Conservation (phyloP, 1,140 invertebrate genomes). For the Cydia strobilella region DNA sequence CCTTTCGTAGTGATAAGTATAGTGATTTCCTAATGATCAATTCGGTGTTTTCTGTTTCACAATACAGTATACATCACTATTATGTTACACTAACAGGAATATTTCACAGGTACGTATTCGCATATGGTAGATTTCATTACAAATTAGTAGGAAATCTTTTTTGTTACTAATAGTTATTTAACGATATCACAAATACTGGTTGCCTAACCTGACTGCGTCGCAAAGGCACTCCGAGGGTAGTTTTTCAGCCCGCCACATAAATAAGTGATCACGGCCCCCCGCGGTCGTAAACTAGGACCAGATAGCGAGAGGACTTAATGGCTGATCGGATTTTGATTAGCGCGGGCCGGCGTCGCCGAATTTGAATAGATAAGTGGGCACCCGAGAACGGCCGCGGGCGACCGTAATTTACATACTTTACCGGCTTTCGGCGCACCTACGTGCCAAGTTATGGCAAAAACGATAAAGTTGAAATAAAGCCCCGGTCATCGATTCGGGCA, state of each 20-base stretch:
- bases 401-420: slow-evolving; percentile 79
- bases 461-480: slow-evolving; percentile 78
- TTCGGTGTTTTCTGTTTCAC: too few species aligned
- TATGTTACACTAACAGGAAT: too few species aligned
- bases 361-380: slow-evolving; percentile 80
- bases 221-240: slow-evolving; percentile 55
- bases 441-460: slow-evolving; percentile 74
- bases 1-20: too few species aligned
- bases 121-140: background rate
- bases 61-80: too few species aligned
- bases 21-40: too few species aligned
- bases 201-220: slow-evolving; percentile 16
- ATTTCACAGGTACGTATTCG: background rate
- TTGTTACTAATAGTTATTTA: background rate
- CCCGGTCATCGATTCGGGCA: slow-evolving; percentile 69
- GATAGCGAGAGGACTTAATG: slow-evolving; percentile 78
- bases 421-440: slow-evolving; percentile 71
- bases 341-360: slow-evolving; percentile 74
- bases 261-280: slow-evolving; percentile 67
- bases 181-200: background rate
- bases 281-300: slow-evolving; percentile 75
- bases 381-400: slow-evolving; percentile 68
- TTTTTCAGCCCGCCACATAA: slow-evolving; percentile 75
- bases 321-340: slow-evolving; percentile 80
- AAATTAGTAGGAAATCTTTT: background rate